Evolutionary conservation across 2,113 vertebrate genomes (phyloP).

Genomic region (Psephotus haematonotus): DNA sequence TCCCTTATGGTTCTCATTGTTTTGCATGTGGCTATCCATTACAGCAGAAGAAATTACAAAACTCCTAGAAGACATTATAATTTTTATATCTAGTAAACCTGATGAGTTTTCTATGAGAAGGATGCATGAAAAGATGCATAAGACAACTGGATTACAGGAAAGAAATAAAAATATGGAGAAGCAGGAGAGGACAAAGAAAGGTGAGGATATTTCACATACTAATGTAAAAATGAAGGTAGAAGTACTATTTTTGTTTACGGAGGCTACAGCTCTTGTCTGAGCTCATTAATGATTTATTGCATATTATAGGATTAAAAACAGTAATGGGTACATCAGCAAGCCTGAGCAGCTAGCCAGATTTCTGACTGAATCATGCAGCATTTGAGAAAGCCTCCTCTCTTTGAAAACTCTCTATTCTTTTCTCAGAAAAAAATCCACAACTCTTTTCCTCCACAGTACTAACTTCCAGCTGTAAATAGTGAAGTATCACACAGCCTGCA

Average conservation of each 20-base stretch:
- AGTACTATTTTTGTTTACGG: background rate
- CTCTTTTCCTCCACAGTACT: accelerated
- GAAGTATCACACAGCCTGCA: background rate
- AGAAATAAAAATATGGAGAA: background rate
- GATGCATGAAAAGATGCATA: background rate
- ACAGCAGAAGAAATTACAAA: background rate
- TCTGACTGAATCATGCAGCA: background rate
- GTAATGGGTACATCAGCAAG: background rate
- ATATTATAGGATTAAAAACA: background rate
- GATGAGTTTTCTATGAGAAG: background rate
- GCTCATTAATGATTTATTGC: background rate
- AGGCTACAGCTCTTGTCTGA: background rate
- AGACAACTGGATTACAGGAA: background rate
- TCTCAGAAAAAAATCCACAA: background rate
- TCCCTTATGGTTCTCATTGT: background rate
- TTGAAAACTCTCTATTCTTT: background rate
- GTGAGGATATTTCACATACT: background rate
- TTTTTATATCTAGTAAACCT: background rate
- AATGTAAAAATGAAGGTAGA: background rate
- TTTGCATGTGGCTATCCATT: background rate
- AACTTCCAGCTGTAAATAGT: background rate
- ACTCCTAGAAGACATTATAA: background rate
- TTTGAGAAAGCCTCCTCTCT: background rate
- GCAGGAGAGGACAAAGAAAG: background rate
- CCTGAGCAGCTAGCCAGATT: background rate